Percentiles rank a stretch among this genome's conserved stretches.
phyloP scores from a whole-genome alignment of 2,797 vertebrate species.

The Phoeniculus purpureus region DNA sequence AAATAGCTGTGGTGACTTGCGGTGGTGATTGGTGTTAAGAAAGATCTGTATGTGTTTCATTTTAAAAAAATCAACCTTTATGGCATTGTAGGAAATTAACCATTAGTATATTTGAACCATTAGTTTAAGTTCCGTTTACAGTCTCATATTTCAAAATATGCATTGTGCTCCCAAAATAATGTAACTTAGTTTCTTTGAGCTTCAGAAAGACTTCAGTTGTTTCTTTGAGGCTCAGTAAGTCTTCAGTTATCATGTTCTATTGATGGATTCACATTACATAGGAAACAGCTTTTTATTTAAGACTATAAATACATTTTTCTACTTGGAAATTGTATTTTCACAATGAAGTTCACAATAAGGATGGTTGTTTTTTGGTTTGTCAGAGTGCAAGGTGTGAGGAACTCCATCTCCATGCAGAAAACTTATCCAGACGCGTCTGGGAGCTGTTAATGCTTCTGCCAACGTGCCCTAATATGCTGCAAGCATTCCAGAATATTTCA shows the following conservation, averaged over 20 bases:
- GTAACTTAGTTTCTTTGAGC: background rate
- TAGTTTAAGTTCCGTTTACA: background rate
- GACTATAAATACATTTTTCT: background rate
- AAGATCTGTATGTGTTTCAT: background rate
- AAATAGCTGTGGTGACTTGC: background rate
- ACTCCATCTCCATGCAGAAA: slow-evolving; percentile 97
- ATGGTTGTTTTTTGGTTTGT: slow-evolving; percentile 14
- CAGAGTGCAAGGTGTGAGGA: slow-evolving; percentile 93
- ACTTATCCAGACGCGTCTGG: slow-evolving; percentile 96
- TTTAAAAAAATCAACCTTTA: background rate
- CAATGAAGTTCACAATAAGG: background rate
- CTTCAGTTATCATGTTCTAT: background rate
- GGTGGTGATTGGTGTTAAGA: background rate
- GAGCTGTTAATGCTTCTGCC: slow-evolving; percentile 97
- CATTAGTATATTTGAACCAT: background rate
- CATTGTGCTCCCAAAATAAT: background rate
- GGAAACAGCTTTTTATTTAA: background rate
- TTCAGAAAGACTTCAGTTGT: background rate
- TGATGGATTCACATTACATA: background rate
- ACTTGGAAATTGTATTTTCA: background rate
- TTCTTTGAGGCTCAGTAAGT: background rate
- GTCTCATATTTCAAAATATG: background rate
- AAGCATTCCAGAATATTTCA: slow-evolving; percentile 97
- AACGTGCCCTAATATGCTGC: slow-evolving; percentile 98
- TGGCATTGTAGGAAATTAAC: background rate